These are phyloP conservation scores for Pollenia labialis DNA, from an alignment of 2,888 invertebrate species.

Conservation along the genomic window DNA sequence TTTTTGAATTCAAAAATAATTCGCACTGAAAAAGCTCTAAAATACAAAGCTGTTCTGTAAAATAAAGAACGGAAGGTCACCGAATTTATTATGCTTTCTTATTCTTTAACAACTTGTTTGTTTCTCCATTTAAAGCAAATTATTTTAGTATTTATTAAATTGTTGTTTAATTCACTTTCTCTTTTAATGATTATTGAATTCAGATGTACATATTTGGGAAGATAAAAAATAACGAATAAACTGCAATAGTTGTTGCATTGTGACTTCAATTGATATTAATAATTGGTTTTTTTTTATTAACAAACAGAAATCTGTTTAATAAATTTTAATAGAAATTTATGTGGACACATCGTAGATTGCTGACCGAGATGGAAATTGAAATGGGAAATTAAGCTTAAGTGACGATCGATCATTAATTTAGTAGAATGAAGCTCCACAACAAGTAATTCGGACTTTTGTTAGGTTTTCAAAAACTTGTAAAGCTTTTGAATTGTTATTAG, in stretches of 20 bases:
- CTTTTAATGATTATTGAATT: slow-evolving; percentile 2
- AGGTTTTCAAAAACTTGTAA: too few relatives aligned
- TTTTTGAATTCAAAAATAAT: too few relatives aligned
- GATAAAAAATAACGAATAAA: slow-evolving; percentile 7
- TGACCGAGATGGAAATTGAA: not conserved
- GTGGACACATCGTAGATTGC: not conserved
- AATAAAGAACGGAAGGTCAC: too few relatives aligned
- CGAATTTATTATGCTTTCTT: too few relatives aligned
- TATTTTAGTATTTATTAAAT: not conserved
- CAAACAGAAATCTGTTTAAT: slow-evolving; percentile 33
- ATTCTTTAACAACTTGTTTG: too few relatives aligned
- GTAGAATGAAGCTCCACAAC: not conserved
- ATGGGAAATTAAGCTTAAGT: slow-evolving; percentile 1
- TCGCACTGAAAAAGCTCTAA: too few relatives aligned
- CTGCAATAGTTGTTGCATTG: slow-evolving; percentile 44
- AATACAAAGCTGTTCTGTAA: too few relatives aligned
- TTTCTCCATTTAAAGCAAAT: not conserved
- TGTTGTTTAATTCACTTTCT: slow-evolving; percentile 21
- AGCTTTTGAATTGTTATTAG: too few relatives aligned
- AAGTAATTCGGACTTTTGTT: too few relatives aligned
- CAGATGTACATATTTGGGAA: not conserved
- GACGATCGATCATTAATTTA: slow-evolving; percentile 7
- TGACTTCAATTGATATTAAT: slow-evolving; percentile 67
- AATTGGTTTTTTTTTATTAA: slow-evolving; percentile 46
- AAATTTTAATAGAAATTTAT: slow-evolving; percentile 30